These are phyloP conservation scores for Anolis apletophallus DNA, from an alignment of 2,797 vertebrate species.

Conservation along the genomic window DNA sequence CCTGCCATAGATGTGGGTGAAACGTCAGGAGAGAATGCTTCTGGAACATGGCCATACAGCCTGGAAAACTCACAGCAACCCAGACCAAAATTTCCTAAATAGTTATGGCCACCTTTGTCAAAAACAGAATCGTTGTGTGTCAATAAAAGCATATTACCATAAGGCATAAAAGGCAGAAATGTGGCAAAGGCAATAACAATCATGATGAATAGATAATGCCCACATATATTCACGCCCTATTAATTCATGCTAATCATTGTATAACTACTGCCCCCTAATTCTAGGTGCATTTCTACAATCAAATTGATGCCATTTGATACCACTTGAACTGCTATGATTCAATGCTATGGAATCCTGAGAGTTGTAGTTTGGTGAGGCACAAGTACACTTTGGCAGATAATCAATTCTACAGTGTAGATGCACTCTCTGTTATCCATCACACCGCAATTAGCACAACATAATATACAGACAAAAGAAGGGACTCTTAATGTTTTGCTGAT, in stretches of 20 bases:
- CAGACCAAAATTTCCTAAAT: not conserved
- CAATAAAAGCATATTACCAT: not conserved
- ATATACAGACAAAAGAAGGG: not conserved
- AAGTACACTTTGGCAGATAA: too few species aligned
- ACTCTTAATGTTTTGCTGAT: not conserved
- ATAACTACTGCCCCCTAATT: not conserved
- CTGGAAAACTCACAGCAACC: too few species aligned
- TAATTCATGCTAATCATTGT: slow-evolving; percentile 11
- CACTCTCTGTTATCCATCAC: not conserved
- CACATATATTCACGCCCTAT: slow-evolving; percentile 9
- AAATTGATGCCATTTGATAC: too few species aligned
- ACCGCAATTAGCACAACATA: not conserved
- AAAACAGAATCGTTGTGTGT: not conserved
- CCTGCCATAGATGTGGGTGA: too few species aligned
- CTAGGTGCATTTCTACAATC: not conserved
- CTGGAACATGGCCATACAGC: too few species aligned
- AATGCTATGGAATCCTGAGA: too few species aligned
- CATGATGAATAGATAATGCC: slow-evolving; percentile 5
- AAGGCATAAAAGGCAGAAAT: not conserved
- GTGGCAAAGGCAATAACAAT: not conserved
- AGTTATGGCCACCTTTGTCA: not conserved
- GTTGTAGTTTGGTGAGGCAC: too few species aligned
- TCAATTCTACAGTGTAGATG: too few species aligned
- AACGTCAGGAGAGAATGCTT: too few species aligned
- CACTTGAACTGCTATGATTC: too few species aligned